These are phyloP conservation scores for Euura saliciscinereae DNA, from an alignment of 1,140 invertebrate genomes.

Conservation along the genomic window DNA sequence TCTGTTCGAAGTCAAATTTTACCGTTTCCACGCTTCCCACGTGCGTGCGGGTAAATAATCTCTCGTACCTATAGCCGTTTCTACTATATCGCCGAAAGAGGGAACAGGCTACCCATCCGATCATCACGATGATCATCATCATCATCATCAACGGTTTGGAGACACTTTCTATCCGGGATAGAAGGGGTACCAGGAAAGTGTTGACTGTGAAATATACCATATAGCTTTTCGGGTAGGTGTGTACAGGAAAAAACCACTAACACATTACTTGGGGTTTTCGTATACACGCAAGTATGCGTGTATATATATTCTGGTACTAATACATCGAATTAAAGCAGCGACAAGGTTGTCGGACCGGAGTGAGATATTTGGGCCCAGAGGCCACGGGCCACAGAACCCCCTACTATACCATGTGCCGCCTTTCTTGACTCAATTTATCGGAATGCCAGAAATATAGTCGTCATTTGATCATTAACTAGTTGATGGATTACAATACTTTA, in stretches of 20 bases:
- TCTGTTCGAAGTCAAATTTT: neutral
- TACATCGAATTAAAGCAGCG: too few relatives aligned
- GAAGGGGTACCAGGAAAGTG: neutral
- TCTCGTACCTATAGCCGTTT: too few relatives aligned
- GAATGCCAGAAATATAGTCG: neutral
- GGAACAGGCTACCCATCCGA: conserved; percentile 4
- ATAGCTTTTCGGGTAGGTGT: too few relatives aligned
- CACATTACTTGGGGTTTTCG: too few relatives aligned
- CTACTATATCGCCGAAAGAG: neutral
- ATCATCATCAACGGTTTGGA: neutral
- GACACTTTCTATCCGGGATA: conserved; percentile 11
- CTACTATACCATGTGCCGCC: neutral
- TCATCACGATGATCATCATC: conserved; percentile 3
- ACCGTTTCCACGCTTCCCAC: neutral
- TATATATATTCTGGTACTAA: too few relatives aligned
- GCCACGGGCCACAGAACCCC: too few relatives aligned
- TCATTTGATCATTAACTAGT: too few relatives aligned
- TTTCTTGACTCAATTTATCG: neutral
- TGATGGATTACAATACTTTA: too few relatives aligned
- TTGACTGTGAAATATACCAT: too few relatives aligned
- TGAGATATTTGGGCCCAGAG: neutral
- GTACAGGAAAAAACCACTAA: too few relatives aligned
- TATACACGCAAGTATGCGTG: too few relatives aligned
- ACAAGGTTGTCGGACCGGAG: neutral
- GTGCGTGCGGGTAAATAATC: neutral